Base-by-base conservation (phyloP, 2,113 vertebrate species). In the Python bivittatus region DNA sequence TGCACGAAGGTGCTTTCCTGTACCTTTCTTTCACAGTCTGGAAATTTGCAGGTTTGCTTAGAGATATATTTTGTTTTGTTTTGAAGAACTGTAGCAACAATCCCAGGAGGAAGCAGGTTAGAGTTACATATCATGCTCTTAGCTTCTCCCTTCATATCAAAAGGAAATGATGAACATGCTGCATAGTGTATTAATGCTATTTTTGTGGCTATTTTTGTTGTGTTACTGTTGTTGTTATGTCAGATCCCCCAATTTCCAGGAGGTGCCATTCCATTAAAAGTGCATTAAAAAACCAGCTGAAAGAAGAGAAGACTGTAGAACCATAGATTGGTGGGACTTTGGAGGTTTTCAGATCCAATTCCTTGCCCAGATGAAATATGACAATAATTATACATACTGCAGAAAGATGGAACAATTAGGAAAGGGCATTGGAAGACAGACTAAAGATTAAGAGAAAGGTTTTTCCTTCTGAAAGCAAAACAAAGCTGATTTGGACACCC, bases 1-100 rank as follows among this genome's bases (percentile, higher is more conserved):
- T 94, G 92, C 83, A 8, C 11, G 0, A 56, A 4, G 94, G 68
- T 91, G 92, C 91, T 92, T 88, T 56, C 83, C 57, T 90, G 52
- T 7, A 58, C 86, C 93, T 95, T 93, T 94, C 38, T 60, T 68
- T 85, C 54, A 33, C 93, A 93, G 89, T n/a, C n/a, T n/a, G n/a
- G 93, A 92, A 91, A 89, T 25, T 90, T 90, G 29, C 22, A 25
- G 68, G 2, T 91, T 84, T 87, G 90, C 86, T 95, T 86, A 88
- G 64, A 44, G 61, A 12, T 89, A 86, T 60, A 61, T n/a, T 79
- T 1, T 53, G n/a, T 17, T n/a, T n/a, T 29, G 5, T 5, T 12
- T 52, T 27, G 13, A 52, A 85, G 12, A 27, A 11, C 4, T 52
- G 53, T 6, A 53, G 48, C 52, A 86, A 54, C 6, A 54, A n/a